Base-by-base conservation (phyloP, 2,797 vertebrate species). In the Hyperoplus lanceolatus region DNA sequence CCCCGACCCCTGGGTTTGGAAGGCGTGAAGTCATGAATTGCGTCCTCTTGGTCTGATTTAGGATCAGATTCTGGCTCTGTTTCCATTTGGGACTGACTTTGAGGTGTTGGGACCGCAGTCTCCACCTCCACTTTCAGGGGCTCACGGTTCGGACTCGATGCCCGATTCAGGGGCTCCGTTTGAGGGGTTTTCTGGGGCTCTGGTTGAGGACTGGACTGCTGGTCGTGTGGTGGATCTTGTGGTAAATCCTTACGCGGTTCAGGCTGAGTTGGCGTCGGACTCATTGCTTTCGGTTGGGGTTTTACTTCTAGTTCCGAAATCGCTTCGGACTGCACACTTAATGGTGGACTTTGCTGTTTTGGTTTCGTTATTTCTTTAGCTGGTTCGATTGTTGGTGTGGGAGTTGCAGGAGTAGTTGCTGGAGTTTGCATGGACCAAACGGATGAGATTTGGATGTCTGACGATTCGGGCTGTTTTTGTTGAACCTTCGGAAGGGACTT, bases 371-470 rank as follows among this genome's bases (percentile, higher is more conserved):
- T 15, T 39, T 63, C 70, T 11, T 38, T 39, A 51, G 57, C 18
- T 1, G 16, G 45, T 68, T 70, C 4, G 7, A 29, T 29, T 2
- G 29, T 29, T 29, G 68, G 54, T 13, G 39, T 38, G 70, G 21
- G 10, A 13, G 11, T 39, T 6, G 73, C 57, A 8, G 49, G 18
- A 12, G 49, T 3, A 8, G 58, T 8, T 38, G 6, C 7, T 11
- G 39, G 6, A n/a, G 14, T 5, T 53, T 80, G 80, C 48, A 90
- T 38, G 4, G 89, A 90, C 87, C 85, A 91, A 42, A 90, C 81
- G 0, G 89, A 90, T 11, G 67, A 51, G 21, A 89, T 90, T 12
- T 87, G 82, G 61, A 92, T 73, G 8, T 71, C 61, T 1, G 73
- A 16, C 1, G 73, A 16, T 9, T 77, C 51, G 6, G 53, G 9